phyloP scores from a whole-genome alignment of 1,140 invertebrate genomes.

The Trachelipus rathkii region DNA sequence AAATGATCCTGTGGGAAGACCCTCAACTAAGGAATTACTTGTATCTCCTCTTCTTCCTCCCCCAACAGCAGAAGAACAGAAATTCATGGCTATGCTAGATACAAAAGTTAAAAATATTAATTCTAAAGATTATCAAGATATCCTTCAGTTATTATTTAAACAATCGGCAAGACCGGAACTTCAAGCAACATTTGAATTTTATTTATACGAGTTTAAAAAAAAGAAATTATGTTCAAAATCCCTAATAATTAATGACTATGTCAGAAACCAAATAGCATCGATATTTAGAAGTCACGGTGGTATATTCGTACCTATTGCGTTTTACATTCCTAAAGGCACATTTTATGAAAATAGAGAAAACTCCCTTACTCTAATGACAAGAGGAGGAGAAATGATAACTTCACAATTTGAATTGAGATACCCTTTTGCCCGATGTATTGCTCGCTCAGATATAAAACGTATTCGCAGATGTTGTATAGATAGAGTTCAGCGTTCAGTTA shows the following conservation, averaged over 20 bases:
- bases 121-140: slow-evolving; percentile 39
- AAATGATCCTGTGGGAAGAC: slow-evolving; percentile 75
- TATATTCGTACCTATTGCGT: slow-evolving; percentile 41
- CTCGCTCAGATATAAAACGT: background rate
- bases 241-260: slow-evolving; percentile 35
- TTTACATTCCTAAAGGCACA: slow-evolving; percentile 39
- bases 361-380: slow-evolving; percentile 67
- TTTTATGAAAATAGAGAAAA: slow-evolving; percentile 41
- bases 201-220: slow-evolving; percentile 8
- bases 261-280: slow-evolving; percentile 31
- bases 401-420: slow-evolving; percentile 72
- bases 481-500: background rate
- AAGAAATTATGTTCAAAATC: slow-evolving; percentile 23
- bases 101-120: slow-evolving; percentile 68
- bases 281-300: slow-evolving; percentile 40
- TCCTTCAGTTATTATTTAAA: slow-evolving; percentile 40
- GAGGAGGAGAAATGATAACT: slow-evolving; percentile 71
- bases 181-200: slow-evolving; percentile 38
- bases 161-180: slow-evolving; percentile 35
- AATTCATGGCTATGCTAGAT: slow-evolving; percentile 56
- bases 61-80: slow-evolving; percentile 69
- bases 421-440: slow-evolving; percentile 76
- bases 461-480: background rate
- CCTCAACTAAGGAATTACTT: slow-evolving; percentile 76
- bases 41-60: slow-evolving; percentile 74